phyloP scores from a whole-genome alignment of 2,888 invertebrate species.

The Anagyrus pseudococci region DNA sequence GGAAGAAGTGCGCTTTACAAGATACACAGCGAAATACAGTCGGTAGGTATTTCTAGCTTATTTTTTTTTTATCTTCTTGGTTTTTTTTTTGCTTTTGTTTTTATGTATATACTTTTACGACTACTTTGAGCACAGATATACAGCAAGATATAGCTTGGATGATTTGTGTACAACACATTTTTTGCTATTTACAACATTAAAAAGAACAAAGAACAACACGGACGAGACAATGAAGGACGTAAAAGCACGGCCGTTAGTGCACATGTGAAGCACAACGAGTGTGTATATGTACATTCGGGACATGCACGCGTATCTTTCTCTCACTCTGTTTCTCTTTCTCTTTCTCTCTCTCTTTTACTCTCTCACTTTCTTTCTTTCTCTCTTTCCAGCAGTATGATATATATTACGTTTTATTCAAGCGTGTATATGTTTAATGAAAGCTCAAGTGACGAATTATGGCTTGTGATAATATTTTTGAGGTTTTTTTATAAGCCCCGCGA shows the following conservation, averaged over 20 bases:
- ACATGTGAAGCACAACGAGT: constrained; percentile 31
- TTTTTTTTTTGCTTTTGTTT: too few species aligned
- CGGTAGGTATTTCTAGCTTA: neutral
- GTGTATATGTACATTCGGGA: neutral
- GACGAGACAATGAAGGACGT: too few species aligned
- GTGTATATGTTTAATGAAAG: constrained; percentile 26
- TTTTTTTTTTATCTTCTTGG: too few species aligned
- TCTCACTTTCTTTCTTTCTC: too few species aligned
- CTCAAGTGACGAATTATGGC: constrained; percentile 23
- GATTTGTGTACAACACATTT: neutral
- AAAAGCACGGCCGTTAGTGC: constrained; percentile 25
- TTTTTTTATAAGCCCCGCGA: constrained; percentile 9
- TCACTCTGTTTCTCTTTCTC: too few species aligned
- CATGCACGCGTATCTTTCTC: too few species aligned
- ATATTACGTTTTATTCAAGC: constrained; percentile 22
- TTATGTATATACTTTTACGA: too few species aligned
- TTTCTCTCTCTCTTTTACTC: too few species aligned
- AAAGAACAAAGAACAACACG: constrained; percentile 17
- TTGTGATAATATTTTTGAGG: constrained; percentile 5
- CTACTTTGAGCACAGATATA: too few species aligned
- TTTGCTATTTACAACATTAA: constrained; percentile 25
- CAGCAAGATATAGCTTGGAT: constrained; percentile 12
- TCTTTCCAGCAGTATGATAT: too few species aligned
- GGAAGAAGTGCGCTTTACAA: too few species aligned
- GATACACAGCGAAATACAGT: constrained; percentile 1